phyloP scores from a whole-genome alignment of 1,140 invertebrate genomes.

The Rhagoletis zephyria region DNA sequence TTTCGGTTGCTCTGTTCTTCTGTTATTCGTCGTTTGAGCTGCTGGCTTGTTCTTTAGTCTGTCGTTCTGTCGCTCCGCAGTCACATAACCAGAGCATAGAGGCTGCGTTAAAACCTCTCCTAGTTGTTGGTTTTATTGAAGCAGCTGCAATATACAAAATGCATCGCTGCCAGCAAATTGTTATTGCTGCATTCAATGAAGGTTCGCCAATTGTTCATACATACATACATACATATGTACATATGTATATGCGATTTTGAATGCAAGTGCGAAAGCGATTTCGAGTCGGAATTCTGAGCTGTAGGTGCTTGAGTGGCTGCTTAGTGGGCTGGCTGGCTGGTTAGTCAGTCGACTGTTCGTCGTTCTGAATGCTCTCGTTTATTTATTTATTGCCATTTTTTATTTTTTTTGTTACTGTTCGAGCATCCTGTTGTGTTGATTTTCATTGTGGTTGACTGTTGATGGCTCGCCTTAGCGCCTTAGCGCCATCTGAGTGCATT shows the following conservation, averaged over 20 bases:
- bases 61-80: background rate
- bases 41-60: slow-evolving; percentile 4
- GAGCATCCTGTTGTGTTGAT: slow-evolving; percentile 34
- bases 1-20: background rate
- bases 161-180: slow-evolving; percentile 39
- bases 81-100: background rate
- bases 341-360: background rate
- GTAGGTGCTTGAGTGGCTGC: background rate
- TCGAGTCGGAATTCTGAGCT: background rate
- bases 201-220: background rate
- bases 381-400: slow-evolving; percentile 42
- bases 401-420: background rate
- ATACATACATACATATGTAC: too few relatives aligned
- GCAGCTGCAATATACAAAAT: slow-evolving; percentile 7
- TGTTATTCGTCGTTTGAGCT: background rate
- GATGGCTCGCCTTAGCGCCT: slow-evolving; percentile 36
- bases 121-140: background rate
- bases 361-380: slow-evolving; percentile 16
- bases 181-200: slow-evolving; percentile 29
- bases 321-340: background rate
- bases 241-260: background rate
- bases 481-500: slow-evolving; percentile 36
- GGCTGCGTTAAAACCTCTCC: background rate
- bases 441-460: slow-evolving; percentile 24
- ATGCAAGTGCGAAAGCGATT: background rate